Percentiles rank a stretch among this genome's conserved stretches.
Evolutionary conservation across 2,888 invertebrate species (phyloP).

Genomic region (Linnaemya tessellans): DNA sequence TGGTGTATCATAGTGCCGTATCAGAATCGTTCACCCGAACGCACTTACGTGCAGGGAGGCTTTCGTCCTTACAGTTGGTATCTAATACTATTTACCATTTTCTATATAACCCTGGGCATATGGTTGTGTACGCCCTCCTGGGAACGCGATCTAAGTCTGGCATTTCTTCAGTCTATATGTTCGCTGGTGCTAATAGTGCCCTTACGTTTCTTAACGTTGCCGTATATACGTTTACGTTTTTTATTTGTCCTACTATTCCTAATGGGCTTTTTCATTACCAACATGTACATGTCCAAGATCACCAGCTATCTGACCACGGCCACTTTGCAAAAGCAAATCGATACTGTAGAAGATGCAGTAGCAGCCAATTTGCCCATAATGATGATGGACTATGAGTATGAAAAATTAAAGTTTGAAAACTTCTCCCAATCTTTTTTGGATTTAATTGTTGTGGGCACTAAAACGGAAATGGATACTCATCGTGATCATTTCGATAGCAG

Average conservation of each 20-base stretch:
- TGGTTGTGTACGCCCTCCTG: conserved; percentile 77
- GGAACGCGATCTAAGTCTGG: conserved; percentile 74
- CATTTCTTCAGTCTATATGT: conserved; percentile 77
- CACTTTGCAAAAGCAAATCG: conserved; percentile 74
- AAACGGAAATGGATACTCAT: conserved; percentile 71
- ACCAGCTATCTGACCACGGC: conserved; percentile 77
- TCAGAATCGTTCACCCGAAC: conserved; percentile 75
- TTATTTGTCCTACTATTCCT: conserved; percentile 75
- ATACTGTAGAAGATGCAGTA: conserved; percentile 77
- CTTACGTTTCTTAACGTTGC: conserved; percentile 70
- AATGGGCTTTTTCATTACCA: conserved; percentile 77
- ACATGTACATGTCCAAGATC: conserved; percentile 78
- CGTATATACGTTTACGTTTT: conserved; percentile 75
- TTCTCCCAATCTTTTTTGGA: conserved; percentile 72
- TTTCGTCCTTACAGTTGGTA: conserved; percentile 76
- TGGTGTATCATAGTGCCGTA: conserved; percentile 80
- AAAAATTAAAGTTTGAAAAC: conserved; percentile 58
- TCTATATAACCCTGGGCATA: conserved; percentile 75
- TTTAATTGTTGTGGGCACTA: conserved; percentile 72
- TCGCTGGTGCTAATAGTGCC: conserved; percentile 75
- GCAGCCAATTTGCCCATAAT: conserved; percentile 75
- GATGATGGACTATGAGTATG: conserved; percentile 74
- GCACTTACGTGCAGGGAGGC: conserved; percentile 75
- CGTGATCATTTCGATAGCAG: conserved; percentile 76
- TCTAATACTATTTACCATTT: conserved; percentile 67